A percentile compares a stretch with the other conserved stretches of the same genome.
Evolutionary conservation across 2,113 vertebrate species (phyloP).

Genomic region (Cacatua alba): DNA sequence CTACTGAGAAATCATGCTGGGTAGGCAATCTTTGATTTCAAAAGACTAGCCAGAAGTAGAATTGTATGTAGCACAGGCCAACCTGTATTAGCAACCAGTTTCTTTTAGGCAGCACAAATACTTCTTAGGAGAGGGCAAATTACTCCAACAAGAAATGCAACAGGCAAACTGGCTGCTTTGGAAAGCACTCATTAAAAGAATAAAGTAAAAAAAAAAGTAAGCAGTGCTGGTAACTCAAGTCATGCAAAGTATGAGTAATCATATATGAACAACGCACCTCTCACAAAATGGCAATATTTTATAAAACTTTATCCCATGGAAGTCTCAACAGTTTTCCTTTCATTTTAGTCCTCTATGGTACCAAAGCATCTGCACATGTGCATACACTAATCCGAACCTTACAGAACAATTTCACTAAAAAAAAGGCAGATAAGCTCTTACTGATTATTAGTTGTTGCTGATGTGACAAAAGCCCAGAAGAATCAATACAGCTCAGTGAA

Average conservation of each 20-base stretch:
- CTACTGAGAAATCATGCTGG: neutral
- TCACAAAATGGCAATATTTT: neutral
- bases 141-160: neutral
- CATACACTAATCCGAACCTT: rapidly evolving
- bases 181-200: neutral
- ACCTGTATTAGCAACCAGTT: neutral
- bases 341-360: neutral
- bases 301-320: neutral
- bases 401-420: neutral
- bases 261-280: neutral
- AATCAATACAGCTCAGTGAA: neutral
- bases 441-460: rapidly evolving
- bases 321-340: neutral
- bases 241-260: neutral
- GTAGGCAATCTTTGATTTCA: neutral
- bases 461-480: neutral
- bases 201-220: neutral
- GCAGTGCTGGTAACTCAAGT: neutral
- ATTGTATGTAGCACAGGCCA: neutral
- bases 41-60: neutral
- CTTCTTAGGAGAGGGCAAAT: neutral
- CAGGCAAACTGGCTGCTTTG: neutral
- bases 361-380: rapidly evolving
- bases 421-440: neutral
- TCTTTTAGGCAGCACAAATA: neutral